Evolutionary conservation across 2,113 vertebrate genomes (phyloP), one percentile per base, ranked within the genome.

Genomic region (Pluvialis apricaria): DNA sequence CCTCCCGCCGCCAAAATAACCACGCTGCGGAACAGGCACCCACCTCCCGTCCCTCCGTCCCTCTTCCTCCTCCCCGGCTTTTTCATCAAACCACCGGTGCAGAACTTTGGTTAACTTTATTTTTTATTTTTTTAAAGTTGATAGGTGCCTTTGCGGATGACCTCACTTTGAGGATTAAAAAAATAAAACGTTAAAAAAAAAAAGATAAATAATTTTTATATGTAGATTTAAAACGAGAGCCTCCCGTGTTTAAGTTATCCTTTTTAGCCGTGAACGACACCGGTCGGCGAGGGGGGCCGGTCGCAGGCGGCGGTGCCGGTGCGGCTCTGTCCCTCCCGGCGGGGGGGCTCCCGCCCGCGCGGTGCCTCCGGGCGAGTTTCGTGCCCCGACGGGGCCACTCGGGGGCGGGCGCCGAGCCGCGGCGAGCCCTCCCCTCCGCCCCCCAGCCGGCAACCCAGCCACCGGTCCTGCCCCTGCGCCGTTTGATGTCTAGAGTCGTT

Each of bases 131-230:
- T 99, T 98, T 98, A 98, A 98, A 97, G 96, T 98, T 98, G 97
- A 92, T 96, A 98, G 99, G 98, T 99, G 99, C 99, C 99, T 99
- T 99, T 98, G 98, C 98, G 98, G 98, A 99, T 99, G 98, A 99
- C 99, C 99, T 99, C 98, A 99, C 98, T 98, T 98, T 98, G 94
- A 98, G 96, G 75, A 92, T 88, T 96, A 55, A 88, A 92, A 70
- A 75, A 94, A 92, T 81, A 94, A 91, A 95, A 94, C 4, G 16
- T 15, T 55, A 20, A 80, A 62, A 54, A 62, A 92, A 96, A 95
- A 97, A 97, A 95, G 95, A 96, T 92, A 97, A 82, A 96, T 97
- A 96, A 97, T 98, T 98, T 98, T 98, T 98, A 98, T 98, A 98
- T 98, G 98, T 98, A 98, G 96, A 98, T 98, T 97, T 96, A 94